Evolutionary conservation across 2,797 vertebrate species (phyloP), one percentile per base, ranked within the genome.

Genomic region (Pyrocephalus nanus): DNA sequence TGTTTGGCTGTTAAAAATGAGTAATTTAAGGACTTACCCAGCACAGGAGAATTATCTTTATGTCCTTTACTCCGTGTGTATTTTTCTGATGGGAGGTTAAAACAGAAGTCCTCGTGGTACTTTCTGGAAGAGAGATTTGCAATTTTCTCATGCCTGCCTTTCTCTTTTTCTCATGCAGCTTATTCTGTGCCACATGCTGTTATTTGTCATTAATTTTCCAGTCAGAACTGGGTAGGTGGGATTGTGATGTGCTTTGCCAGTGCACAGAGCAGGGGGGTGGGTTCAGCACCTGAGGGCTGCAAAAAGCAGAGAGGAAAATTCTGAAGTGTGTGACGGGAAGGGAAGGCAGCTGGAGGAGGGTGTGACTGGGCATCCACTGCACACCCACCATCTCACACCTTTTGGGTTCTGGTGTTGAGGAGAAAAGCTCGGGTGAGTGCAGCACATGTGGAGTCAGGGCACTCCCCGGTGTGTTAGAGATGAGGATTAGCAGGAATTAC

Each of bases 51-150:
- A 48, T 62, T 32, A 15, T 10, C 23, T 58, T 54, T 50, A 2
- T 74, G 19, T 47, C 64, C 2, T 87, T 74, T 27, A 21, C 11
- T 76, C 32, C 9, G 20, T 60, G 9, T 57, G 11, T 67, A 4
- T 76, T 86, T 89, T 90, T 85, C 72, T 90, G 51, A 51, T 69
- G 34, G 7, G 22, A 53, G 16, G 7, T 51, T 79, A 84, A 73
- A 54, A 61, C 6, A 47, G 30, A 77, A 75, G 5, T 66, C 25
- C 22, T 80, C 2, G 0, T 55, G 57, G 40, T 62, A 48, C 29
- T 34, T 84, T 61, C 17, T 40, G 72, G 34, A 86, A 62, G 69
- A 80, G 17, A 7, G 29, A 8, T 18, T 66, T 77, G 9, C 0
- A 0, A 2, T 74, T 93, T 90, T 73, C 43, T n/a, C 10, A 0